A percentile compares a stretch with the other conserved stretches of the same genome.
phyloP scores from a whole-genome alignment of 2,797 vertebrate species.

The Malurus leucopterus region DNA sequence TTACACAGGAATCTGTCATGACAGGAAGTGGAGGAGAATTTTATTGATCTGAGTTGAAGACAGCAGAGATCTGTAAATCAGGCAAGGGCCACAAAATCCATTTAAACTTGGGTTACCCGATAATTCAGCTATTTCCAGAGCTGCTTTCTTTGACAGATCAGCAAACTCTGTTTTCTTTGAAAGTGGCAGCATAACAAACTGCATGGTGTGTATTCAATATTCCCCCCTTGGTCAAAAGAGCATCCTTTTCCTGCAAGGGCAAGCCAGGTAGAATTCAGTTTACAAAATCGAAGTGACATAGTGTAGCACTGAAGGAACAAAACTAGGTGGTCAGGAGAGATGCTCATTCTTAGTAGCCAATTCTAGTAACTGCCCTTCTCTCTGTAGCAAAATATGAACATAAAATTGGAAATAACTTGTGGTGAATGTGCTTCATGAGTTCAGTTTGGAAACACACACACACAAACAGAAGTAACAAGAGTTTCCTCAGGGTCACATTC shows the following conservation, averaged over 20 bases:
- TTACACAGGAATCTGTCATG: neutral
- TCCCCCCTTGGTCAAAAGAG: neutral
- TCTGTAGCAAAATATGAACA: neutral
- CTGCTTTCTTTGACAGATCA: neutral
- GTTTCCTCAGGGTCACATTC: neutral
- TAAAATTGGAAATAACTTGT: neutral
- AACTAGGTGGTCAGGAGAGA: neutral
- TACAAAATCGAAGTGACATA: neutral
- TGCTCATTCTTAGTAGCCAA: neutral
- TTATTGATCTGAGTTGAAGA: neutral
- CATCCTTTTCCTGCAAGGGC: neutral
- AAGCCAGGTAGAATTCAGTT: neutral
- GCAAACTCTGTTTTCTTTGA: neutral
- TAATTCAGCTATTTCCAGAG: neutral
- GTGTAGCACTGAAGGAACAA: neutral
- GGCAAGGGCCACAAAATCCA: neutral
- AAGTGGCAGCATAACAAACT: neutral
- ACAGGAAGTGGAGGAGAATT: neutral
- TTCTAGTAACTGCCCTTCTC: neutral
- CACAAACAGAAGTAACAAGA: fast-evolving
- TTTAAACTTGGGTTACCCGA: neutral
- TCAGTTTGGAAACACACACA: neutral
- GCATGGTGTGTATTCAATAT: fast-evolving
- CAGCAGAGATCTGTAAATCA: neutral
- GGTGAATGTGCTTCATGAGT: neutral